phyloP scores from a whole-genome alignment of 1,140 invertebrate genomes.

The Drosophila ohnishii region DNA sequence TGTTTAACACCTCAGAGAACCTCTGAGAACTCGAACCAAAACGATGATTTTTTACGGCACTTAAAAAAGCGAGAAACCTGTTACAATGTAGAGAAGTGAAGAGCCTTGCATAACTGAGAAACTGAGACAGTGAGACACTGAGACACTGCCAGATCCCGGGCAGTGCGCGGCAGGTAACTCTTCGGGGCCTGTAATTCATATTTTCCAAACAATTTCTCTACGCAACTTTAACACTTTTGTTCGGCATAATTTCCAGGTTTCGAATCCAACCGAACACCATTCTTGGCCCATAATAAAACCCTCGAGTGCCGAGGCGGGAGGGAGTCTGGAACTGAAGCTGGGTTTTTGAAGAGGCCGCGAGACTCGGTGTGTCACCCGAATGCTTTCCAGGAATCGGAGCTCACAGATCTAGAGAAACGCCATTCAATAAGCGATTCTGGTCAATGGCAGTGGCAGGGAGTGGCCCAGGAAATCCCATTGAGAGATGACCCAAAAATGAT shows the following conservation, averaged over 20 bases:
- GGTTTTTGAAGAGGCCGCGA: slow-evolving; percentile 63
- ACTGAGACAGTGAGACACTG: slow-evolving; percentile 9
- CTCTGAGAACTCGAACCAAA: slow-evolving; percentile 29
- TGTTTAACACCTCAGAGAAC: slow-evolving; percentile 52
- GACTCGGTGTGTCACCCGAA: slow-evolving; percentile 43
- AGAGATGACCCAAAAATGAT: slow-evolving; percentile 37
- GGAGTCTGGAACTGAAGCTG: slow-evolving; percentile 25
- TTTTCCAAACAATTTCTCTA: slow-evolving; percentile 65
- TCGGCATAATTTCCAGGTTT: slow-evolving; percentile 50
- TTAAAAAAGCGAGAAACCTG: slow-evolving; percentile 46
- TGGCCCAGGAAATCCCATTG: slow-evolving; percentile 45
- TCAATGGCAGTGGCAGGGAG: slow-evolving; percentile 44
- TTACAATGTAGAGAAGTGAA: slow-evolving; percentile 14
- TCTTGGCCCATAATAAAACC: slow-evolving; percentile 43
- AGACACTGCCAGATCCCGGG: slow-evolving; percentile 13
- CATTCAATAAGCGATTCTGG: slow-evolving; percentile 53
- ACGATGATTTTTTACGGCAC: slow-evolving; percentile 47
- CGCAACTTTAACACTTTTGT: slow-evolving; percentile 66
- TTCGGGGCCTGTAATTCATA: slow-evolving; percentile 62
- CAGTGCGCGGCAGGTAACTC: slow-evolving; percentile 57
- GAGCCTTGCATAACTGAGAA: slow-evolving; percentile 28
- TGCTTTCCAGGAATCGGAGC: slow-evolving; percentile 43
- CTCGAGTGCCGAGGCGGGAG: slow-evolving; percentile 47
- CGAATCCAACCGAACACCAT: slow-evolving; percentile 28
- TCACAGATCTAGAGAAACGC: slow-evolving; percentile 25